Percentiles rank a stretch among this genome's conserved stretches.
These are phyloP conservation scores for Stictocephala bisonia DNA, from an alignment of 2,888 invertebrate genomes.

Conservation along the genomic window DNA sequence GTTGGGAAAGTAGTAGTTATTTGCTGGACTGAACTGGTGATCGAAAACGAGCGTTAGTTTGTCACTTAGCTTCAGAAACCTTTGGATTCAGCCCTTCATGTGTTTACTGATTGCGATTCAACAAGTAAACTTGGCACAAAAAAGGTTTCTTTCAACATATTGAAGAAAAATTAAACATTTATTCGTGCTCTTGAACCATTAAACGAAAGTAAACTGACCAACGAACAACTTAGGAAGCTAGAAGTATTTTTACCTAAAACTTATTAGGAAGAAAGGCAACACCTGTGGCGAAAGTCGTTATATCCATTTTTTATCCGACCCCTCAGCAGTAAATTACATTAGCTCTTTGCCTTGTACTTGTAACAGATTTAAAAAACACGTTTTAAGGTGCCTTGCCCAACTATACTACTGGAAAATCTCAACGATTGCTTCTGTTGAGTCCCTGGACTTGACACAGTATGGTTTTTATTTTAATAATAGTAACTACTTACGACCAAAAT, in stretches of 20 bases:
- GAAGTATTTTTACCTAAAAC: background rate
- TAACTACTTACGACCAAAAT: background rate
- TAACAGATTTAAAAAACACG: too few relatives aligned
- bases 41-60: background rate
- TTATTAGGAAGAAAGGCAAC: background rate
- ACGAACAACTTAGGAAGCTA: background rate
- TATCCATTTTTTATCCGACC: background rate
- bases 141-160: background rate
- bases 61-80: background rate
- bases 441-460: background rate
- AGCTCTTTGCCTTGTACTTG: background rate
- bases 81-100: background rate
- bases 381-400: background rate
- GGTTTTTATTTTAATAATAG: background rate
- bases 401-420: background rate
- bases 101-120: conserved; percentile 1
- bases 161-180: background rate
- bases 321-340: background rate
- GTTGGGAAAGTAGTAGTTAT: background rate
- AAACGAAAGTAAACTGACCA: background rate
- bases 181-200: background rate
- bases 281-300: background rate
- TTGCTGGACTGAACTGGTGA: background rate
- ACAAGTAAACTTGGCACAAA: background rate
- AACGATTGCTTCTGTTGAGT: background rate